Evolutionary conservation across 2,113 vertebrate species (phyloP), one percentile per base, ranked within the genome.

Genomic region (Cryptomyrus ogoouensis): DNA sequence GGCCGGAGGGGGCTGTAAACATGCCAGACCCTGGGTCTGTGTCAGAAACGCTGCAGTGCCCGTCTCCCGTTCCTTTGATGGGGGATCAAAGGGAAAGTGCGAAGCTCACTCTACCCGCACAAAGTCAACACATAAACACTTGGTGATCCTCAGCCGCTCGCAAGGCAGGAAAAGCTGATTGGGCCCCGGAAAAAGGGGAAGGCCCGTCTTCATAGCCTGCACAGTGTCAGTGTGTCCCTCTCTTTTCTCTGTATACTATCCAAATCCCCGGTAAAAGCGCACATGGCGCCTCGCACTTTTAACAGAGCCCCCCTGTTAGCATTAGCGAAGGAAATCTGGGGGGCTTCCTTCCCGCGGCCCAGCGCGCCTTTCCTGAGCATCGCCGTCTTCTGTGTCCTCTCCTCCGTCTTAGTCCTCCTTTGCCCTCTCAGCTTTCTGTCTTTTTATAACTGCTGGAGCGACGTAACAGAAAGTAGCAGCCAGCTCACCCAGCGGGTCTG

Each of bases 351-450:
- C 90, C 91, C 89, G 92, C n/a, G 93, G 91, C 90, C 92, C 74
- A 91, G 90, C 93, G 92, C 89, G 91, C 91, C 91, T 94, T 94
- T 93, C 92, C 91, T 90, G 90, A 94, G 90, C 92, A 92, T 91
- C 91, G 93, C 90, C 91, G 88, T 91, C 91, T 87, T 93, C 91
- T 91, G 27, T 47, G 10, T 47, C 1, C 77, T 92, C 90, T 74
- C 31, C 70, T 1, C 35, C 8, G 91, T 42, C 83, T 90, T 66
- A 49, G 50, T 88, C 50, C 83, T 89, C n/a, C 84, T 89, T 47
- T 44, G 31, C 47, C 15, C 47, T 77, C 35, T 90, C 90, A 90
- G 88, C 90, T 31, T 0, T 52, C 89, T 89, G 3, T 85, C 80
- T 53, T 93, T 91, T 89, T 89, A 90, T 50, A 83, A 35, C 83